Conservation (phyloP, 2,888 invertebrate species). For the Busseola fusca region DNA sequence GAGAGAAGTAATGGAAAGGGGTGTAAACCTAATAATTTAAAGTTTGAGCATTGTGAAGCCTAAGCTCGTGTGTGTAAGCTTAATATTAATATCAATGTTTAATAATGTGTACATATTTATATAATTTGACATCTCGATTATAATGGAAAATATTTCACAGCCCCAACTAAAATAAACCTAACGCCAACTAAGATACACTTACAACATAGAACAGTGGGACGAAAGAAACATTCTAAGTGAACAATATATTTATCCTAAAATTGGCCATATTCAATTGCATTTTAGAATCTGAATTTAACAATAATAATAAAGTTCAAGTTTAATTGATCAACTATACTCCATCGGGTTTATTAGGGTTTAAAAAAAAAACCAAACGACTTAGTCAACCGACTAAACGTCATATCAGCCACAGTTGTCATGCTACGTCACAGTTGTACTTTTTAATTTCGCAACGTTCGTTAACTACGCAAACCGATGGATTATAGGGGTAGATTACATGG, state of each 20-base stretch:
- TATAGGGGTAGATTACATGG: too few species aligned
- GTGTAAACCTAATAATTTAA: conserved; percentile 66
- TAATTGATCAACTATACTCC: too few species aligned
- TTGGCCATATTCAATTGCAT: conserved; percentile 6
- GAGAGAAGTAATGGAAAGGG: conserved; percentile 64
- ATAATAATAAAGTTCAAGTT: too few species aligned
- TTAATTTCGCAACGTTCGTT: too few species aligned
- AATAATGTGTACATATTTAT: conserved; percentile 61
- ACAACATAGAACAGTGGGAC: conserved; percentile 38
- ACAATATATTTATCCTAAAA: conserved; percentile 34
- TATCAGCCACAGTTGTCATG: too few species aligned
- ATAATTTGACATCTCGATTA: conserved; percentile 65
- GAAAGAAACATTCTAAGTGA: conserved; percentile 14
- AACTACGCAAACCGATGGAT: too few species aligned
- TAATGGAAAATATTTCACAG: conserved; percentile 68
- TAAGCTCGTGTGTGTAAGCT: conserved; percentile 82
- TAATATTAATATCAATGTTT: conserved; percentile 76
- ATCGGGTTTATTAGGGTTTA: too few species aligned
- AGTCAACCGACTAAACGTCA: too few species aligned
- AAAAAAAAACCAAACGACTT: too few species aligned
- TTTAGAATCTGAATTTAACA: conserved; percentile 1
- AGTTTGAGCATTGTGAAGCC: conserved; percentile 82
- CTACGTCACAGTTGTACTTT: too few species aligned
- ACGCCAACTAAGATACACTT: conserved; percentile 37
- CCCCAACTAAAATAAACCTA: conserved; percentile 64